A percentile compares a stretch with the other conserved stretches of the same genome.
Conservation (phyloP, 2,888 invertebrate species). For the Tineola bisselliella region DNA sequence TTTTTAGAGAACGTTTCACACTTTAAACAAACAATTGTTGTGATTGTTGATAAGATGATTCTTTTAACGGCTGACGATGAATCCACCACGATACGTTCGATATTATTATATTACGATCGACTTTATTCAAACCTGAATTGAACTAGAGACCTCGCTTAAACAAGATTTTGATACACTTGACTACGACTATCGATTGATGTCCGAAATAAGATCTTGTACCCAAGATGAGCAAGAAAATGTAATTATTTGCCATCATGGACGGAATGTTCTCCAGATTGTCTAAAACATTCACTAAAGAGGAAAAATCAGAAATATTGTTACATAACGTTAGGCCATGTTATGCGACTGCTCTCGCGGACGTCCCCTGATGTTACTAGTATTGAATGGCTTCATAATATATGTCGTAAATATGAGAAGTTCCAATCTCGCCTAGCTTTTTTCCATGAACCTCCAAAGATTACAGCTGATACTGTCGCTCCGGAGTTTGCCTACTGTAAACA, state of each 20-base stretch:
- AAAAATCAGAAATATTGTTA: constrained; percentile 20
- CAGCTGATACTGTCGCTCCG: neutral
- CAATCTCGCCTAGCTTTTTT: neutral
- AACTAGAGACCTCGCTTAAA: neutral
- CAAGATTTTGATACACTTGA: neutral
- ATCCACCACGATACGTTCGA: too few relatives aligned
- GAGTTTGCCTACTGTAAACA: neutral
- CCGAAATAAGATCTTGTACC: neutral
- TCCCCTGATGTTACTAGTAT: too few relatives aligned
- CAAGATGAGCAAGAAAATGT: neutral
- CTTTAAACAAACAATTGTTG: too few relatives aligned
- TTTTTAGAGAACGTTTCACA: too few relatives aligned
- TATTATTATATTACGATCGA: too few relatives aligned
- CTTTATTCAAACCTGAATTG: neutral
- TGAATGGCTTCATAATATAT: too few relatives aligned
- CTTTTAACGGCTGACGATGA: too few relatives aligned
- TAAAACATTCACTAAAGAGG: constrained; percentile 17
- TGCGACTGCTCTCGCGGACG: too few relatives aligned
- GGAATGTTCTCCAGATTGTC: constrained; percentile 20
- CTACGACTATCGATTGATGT: neutral
- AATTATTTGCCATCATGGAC: constrained; percentile 18
- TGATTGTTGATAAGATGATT: too few relatives aligned
- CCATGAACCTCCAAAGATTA: too few relatives aligned
- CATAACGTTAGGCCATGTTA: constrained; percentile 14
- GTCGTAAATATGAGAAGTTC: neutral